A percentile compares a stretch with the other conserved stretches of the same genome.
Evolutionary conservation across 2,113 vertebrate genomes (phyloP).

Genomic region (Halichoeres trimaculatus): DNA sequence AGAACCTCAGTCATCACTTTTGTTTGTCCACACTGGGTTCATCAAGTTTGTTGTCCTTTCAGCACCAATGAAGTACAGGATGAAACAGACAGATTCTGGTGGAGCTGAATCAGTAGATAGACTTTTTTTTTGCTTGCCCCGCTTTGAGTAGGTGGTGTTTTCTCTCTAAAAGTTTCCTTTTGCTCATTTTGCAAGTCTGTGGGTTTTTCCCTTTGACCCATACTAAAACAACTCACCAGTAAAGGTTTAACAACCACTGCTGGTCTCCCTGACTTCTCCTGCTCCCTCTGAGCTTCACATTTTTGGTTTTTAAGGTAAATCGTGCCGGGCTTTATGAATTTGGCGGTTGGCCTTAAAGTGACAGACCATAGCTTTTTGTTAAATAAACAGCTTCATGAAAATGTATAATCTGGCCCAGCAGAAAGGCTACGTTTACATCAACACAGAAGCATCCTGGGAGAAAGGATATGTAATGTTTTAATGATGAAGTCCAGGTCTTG

Average conservation of each 20-base stretch:
- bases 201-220: not conserved
- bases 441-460: too few species aligned
- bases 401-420: too few species aligned
- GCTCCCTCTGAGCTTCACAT: too few species aligned
- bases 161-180: not conserved
- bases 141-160: not conserved
- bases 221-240: not conserved
- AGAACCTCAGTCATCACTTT: slow-evolving; percentile 43
- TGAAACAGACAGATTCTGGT: slow-evolving; percentile 1
- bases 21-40: slow-evolving; percentile 11
- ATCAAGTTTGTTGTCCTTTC: slow-evolving; percentile 11
- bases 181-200: not conserved
- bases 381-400: too few species aligned
- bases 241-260: not conserved
- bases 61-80: not conserved
- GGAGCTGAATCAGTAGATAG: not conserved
- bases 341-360: too few species aligned
- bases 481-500: too few species aligned
- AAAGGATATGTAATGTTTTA: too few species aligned
- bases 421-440: too few species aligned
- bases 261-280: too few species aligned
- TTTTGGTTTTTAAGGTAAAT: too few species aligned
- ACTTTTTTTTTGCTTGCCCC: not conserved
- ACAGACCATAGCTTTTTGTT: too few species aligned
- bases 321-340: too few species aligned